Evolutionary conservation across 2,888 invertebrate genomes (phyloP).

Genomic region (Ypsolopha scabrella): DNA sequence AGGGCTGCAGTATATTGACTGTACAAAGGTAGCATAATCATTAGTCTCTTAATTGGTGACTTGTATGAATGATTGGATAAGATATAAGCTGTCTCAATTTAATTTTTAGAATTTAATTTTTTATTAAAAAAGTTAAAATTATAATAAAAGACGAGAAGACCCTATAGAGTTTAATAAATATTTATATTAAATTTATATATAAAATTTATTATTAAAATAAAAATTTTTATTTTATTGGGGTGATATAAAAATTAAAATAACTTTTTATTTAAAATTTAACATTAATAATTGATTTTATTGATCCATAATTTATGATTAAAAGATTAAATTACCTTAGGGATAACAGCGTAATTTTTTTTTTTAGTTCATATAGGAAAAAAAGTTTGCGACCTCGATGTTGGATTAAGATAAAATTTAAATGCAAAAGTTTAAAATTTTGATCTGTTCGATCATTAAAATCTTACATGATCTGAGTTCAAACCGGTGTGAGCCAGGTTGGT

Average conservation of each 20-base stretch:
- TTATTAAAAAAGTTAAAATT: constrained; percentile 75
- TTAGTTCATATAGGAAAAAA: constrained; percentile 79
- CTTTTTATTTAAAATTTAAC: constrained; percentile 53
- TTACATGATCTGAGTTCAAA: constrained; percentile 92
- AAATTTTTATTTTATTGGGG: constrained; percentile 72
- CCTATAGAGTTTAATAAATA: constrained; percentile 76
- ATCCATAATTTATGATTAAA: constrained; percentile 72
- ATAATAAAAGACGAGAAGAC: constrained; percentile 80
- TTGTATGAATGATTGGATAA: constrained; percentile 82
- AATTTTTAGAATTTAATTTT: constrained; percentile 55
- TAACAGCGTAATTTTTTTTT: constrained; percentile 86
- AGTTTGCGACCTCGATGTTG: constrained; percentile 92
- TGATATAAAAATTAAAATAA: constrained; percentile 72
- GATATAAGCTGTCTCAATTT: constrained; percentile 68
- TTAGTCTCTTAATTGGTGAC: constrained; percentile 83
- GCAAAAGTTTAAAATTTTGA: constrained; percentile 76
- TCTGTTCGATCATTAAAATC: constrained; percentile 87
- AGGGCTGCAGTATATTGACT: constrained; percentile 84
- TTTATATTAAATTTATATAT: constrained; percentile 46
- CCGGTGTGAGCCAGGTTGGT: constrained; percentile 88
- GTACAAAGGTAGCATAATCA: constrained; percentile 85
- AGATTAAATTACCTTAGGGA: constrained; percentile 85
- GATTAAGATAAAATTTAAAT: constrained; percentile 79
- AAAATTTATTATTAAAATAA: constrained; percentile 28
- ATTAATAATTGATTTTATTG: constrained; percentile 55